Evolutionary conservation across 2,797 vertebrate species (phyloP).

Genomic region (Calcarius lapponicus): DNA sequence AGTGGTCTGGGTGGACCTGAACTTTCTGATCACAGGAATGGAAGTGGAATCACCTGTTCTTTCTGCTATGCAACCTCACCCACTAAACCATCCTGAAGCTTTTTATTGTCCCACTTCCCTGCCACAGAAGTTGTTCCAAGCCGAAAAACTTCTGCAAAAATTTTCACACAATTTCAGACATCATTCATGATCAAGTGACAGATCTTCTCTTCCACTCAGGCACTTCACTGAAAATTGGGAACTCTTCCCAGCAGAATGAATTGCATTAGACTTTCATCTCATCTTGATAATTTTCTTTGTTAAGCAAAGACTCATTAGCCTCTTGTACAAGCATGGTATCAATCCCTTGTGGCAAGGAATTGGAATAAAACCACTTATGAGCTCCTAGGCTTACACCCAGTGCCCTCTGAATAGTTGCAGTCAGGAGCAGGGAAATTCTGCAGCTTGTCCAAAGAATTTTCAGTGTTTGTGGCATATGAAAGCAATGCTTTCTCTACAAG

Average conservation of each 20-base stretch:
- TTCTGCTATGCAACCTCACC: background rate
- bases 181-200: background rate
- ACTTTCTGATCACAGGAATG: background rate
- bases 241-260: constrained; percentile 27
- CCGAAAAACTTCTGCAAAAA: background rate
- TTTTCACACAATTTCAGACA: background rate
- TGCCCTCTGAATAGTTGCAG: background rate
- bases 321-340: background rate
- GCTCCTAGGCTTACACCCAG: background rate
- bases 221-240: background rate
- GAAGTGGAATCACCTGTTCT: background rate
- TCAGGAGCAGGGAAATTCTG: background rate
- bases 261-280: constrained; percentile 36
- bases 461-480: background rate
- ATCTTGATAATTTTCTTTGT: constrained; percentile 44
- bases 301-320: constrained; percentile 43
- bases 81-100: background rate
- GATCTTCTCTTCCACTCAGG: background rate
- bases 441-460: background rate
- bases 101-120: background rate
- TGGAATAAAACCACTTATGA: constrained; percentile 18
- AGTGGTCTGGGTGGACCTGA: background rate
- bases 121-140: background rate
- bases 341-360: constrained; percentile 25
- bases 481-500: background rate